Evolutionary conservation across 2,888 invertebrate species (phyloP).

Genomic region (Hirtodrosophila cameraria): DNA sequence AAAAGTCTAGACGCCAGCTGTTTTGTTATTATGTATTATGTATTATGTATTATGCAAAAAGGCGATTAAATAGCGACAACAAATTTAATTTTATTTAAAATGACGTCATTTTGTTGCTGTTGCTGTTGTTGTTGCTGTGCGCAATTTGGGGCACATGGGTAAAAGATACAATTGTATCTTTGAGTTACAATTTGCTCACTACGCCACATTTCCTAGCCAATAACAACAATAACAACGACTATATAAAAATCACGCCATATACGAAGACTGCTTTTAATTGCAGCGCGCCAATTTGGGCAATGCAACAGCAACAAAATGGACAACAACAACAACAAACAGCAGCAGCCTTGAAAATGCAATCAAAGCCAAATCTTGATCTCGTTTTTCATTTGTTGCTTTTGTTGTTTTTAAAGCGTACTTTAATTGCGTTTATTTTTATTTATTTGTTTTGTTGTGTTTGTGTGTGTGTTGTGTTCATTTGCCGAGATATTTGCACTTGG

Average conservation of each 20-base stretch:
- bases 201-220: constrained; percentile 45
- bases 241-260: constrained; percentile 53
- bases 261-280: constrained; percentile 67
- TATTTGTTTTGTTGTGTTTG: no score
- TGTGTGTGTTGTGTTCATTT: constrained; percentile 28
- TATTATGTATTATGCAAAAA: constrained; percentile 44
- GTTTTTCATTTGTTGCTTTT: constrained; percentile 47
- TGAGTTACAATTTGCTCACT: constrained; percentile 24
- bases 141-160: constrained; percentile 52
- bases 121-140: constrained; percentile 11
- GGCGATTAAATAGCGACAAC: constrained; percentile 31
- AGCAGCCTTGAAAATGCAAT: constrained; percentile 76
- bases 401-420: constrained; percentile 42
- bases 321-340: constrained; percentile 45
- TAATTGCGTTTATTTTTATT: constrained; percentile 64
- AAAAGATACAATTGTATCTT: constrained; percentile 1
- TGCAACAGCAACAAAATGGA: constrained; percentile 48
- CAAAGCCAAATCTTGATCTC: constrained; percentile 78
- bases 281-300: constrained; percentile 72
- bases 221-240: constrained; percentile 1
- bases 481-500: constrained; percentile 67
- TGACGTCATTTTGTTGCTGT: constrained; percentile 57
- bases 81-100: background rate
- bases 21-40: constrained; percentile 28
- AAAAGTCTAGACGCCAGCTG: constrained; percentile 44